A percentile compares a stretch with the other conserved stretches of the same genome.
Evolutionary conservation across 2,888 invertebrate species (phyloP).

Genomic region (Melieria omissa): DNA sequence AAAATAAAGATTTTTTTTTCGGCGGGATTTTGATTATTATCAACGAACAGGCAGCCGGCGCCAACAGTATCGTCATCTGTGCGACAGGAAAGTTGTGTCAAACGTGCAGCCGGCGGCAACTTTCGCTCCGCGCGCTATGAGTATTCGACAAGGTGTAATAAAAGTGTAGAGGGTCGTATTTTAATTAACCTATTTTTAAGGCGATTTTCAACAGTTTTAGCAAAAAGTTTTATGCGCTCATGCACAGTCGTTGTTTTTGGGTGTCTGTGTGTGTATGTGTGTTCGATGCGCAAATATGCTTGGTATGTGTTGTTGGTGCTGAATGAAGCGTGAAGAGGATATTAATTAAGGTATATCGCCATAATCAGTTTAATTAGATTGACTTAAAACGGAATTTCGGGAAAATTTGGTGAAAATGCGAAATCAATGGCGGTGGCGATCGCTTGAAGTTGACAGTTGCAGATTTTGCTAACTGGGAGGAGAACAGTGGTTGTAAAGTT

Average conservation of each 20-base stretch:
- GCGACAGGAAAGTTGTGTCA: slow-evolving; percentile 13
- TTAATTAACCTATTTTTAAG: slow-evolving; percentile 53
- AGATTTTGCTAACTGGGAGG: too few species aligned
- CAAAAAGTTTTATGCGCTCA: slow-evolving; percentile 17
- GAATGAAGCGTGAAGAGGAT: slow-evolving; percentile 15
- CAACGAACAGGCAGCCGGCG: slow-evolving; percentile 22
- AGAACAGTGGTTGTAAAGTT: too few species aligned
- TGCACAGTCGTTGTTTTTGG: neutral
- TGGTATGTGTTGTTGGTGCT: neutral
- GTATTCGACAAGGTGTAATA: slow-evolving; percentile 48
- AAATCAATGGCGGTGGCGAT: too few species aligned
- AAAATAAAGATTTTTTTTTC: slow-evolving; percentile 29
- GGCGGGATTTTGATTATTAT: slow-evolving; percentile 19
- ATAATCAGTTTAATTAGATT: slow-evolving; percentile 18
- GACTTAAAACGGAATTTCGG: neutral
- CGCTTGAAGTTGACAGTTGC: too few species aligned
- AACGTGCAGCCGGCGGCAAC: slow-evolving; percentile 9
- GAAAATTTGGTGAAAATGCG: too few species aligned
- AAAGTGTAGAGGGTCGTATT: slow-evolving; percentile 48
- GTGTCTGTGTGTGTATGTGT: neutral
- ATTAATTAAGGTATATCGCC: slow-evolving; percentile 23
- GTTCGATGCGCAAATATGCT: neutral
- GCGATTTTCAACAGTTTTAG: slow-evolving; percentile 42
- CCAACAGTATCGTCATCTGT: slow-evolving; percentile 4
- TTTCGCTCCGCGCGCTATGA: slow-evolving; percentile 16